A percentile compares a stretch with the other conserved stretches of the same genome.
phyloP scores from a whole-genome alignment of 2,888 invertebrate genomes.

The Andricus quercusramuli region DNA sequence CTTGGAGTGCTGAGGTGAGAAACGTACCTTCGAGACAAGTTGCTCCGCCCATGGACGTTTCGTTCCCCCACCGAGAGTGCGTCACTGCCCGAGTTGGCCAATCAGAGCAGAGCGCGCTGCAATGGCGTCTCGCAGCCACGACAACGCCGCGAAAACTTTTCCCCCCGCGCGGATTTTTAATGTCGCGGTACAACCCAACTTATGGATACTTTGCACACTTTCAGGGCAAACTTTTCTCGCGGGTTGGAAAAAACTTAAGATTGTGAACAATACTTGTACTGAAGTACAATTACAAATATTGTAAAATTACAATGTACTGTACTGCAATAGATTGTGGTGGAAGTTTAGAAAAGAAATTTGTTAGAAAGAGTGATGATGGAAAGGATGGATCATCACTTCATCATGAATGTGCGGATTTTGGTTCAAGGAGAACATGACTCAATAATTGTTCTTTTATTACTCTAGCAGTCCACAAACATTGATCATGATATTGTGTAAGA shows the following conservation, averaged over 20 bases:
- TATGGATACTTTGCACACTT: constrained; percentile 1
- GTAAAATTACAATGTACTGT: no score
- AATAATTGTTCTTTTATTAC: background rate
- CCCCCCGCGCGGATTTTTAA: background rate
- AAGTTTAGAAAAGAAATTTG: no score
- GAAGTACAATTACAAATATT: no score
- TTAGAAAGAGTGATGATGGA: background rate
- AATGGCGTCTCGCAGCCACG: constrained; percentile 28
- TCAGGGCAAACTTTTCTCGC: constrained; percentile 6
- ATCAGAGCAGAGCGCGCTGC: constrained; percentile 1
- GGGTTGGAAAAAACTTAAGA: no score
- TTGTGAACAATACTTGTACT: no score
- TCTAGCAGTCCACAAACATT: no score
- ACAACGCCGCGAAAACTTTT: background rate
- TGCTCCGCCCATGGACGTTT: constrained; percentile 16
- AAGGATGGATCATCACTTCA: background rate
- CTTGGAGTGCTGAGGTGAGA: background rate
- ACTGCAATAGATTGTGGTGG: no score
- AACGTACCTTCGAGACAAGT: background rate
- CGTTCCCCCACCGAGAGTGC: background rate
- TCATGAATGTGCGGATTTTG: background rate
- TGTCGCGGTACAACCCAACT: background rate
- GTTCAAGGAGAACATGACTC: background rate
- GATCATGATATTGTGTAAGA: no score
- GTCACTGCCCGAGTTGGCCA: background rate